Evolutionary conservation across 1,140 invertebrate genomes (phyloP).

Genomic region (Zaprionus taronus): DNA sequence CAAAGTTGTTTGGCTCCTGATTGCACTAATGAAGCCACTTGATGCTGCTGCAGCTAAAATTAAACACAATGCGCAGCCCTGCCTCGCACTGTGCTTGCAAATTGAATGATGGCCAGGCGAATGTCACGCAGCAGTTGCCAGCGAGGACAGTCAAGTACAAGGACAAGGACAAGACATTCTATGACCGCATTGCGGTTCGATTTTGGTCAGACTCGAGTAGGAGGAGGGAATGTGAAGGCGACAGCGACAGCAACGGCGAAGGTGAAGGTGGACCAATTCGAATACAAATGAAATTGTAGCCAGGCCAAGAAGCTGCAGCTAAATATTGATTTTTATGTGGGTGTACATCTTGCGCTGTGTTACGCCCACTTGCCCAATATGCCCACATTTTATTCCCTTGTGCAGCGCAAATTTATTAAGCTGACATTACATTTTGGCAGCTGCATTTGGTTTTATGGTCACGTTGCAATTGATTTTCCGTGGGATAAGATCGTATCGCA

Average conservation of each 20-base stretch:
- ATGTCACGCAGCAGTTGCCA: constrained; percentile 37
- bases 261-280: not conserved
- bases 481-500: constrained; percentile 22
- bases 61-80: constrained; percentile 34
- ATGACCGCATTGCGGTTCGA: constrained; percentile 24
- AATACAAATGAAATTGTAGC: constrained; percentile 52
- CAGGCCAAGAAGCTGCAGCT: constrained; percentile 65
- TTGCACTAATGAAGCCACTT: constrained; percentile 46
- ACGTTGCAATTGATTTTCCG: constrained; percentile 49
- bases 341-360: not conserved
- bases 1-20: constrained; percentile 8
- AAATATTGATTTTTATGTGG: constrained; percentile 52
- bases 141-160: constrained; percentile 32
- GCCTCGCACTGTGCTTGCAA: constrained; percentile 9
- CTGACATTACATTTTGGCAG: constrained; percentile 51
- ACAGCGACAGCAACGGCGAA: not conserved
- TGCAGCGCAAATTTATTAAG: constrained; percentile 53
- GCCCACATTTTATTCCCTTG: not conserved
- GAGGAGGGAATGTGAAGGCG: not conserved
- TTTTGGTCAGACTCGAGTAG: constrained; percentile 19
- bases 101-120: constrained; percentile 39
- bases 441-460: constrained; percentile 43
- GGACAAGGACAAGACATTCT: constrained; percentile 22
- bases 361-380: not conserved
- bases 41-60: constrained; percentile 27